These are phyloP conservation scores for Dolichomitus sp. DNA, from an alignment of 2,888 invertebrate species.

Conservation along the genomic window DNA sequence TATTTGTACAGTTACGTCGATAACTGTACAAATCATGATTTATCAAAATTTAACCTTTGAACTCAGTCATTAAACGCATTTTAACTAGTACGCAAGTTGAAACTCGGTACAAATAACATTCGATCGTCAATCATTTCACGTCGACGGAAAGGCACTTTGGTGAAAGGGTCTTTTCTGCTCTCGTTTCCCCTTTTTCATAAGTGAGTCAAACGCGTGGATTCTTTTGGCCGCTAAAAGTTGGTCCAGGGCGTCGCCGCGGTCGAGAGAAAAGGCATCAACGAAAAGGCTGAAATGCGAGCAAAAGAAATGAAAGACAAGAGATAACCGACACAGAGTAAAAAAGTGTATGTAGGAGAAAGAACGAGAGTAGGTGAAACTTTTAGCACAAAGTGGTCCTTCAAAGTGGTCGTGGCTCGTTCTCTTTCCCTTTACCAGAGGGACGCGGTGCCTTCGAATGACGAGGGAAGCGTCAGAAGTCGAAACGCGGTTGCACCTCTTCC, in stretches of 20 bases:
- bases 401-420: slow-evolving; percentile 70
- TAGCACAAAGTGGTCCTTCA: slow-evolving; percentile 77
- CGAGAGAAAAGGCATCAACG: slow-evolving; percentile 41
- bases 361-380: slow-evolving; percentile 75
- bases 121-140: slow-evolving; percentile 46
- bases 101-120: slow-evolving; percentile 14
- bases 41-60: no score
- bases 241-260: slow-evolving; percentile 25
- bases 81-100: neutral
- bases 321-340: slow-evolving; percentile 47
- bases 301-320: slow-evolving; percentile 46
- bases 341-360: slow-evolving; percentile 61
- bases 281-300: slow-evolving; percentile 11
- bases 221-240: slow-evolving; percentile 60
- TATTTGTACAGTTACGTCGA: no score
- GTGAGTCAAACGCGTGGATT: slow-evolving; percentile 53
- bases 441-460: slow-evolving; percentile 70
- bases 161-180: slow-evolving; percentile 17
- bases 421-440: slow-evolving; percentile 54
- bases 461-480: slow-evolving; percentile 80
- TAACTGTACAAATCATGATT: no score
- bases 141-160: slow-evolving; percentile 27
- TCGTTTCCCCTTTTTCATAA: slow-evolving; percentile 17
- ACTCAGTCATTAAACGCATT: neutral
- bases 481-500: slow-evolving; percentile 71